Evolutionary conservation across 2,113 vertebrate genomes (phyloP).

Genomic region (Echinops telfairi): DNA sequence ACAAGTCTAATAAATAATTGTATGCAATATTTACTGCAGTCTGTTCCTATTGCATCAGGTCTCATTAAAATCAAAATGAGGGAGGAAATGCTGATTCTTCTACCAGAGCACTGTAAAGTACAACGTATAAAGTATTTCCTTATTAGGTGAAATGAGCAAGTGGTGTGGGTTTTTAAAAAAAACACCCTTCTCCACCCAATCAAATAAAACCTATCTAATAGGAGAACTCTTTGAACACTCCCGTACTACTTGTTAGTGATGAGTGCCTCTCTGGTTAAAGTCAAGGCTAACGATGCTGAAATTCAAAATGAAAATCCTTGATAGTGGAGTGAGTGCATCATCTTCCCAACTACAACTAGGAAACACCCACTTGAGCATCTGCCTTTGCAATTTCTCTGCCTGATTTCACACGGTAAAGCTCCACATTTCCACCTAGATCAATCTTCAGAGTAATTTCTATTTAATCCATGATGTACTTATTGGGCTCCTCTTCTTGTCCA

Average conservation of each 20-base stretch:
- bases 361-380: conserved; percentile 33
- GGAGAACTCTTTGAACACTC: conserved; percentile 71
- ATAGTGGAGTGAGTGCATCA: not conserved
- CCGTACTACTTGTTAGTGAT: conserved; percentile 43
- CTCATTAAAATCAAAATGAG: conserved; percentile 55
- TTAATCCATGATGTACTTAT: not conserved
- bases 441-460: not conserved
- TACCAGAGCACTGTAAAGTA: conserved; percentile 39
- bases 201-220: conserved; percentile 51
- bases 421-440: not conserved
- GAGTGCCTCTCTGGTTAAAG: conserved; percentile 1
- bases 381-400: not conserved
- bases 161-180: not conserved
- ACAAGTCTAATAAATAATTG: conserved; percentile 69
- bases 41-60: conserved; percentile 67
- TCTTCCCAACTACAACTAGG: not conserved
- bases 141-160: conserved; percentile 45
- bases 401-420: not conserved
- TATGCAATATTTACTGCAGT: conserved; percentile 58
- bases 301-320: conserved; percentile 17
- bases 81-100: conserved; percentile 39
- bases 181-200: conserved; percentile 7
- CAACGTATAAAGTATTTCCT: conserved; percentile 40
- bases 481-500: not conserved
- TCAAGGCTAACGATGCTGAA: conserved; percentile 16